A percentile compares a stretch with the other conserved stretches of the same genome.
Conservation (phyloP, 2,888 invertebrate species). For the Ferdinandea cuprea region DNA sequence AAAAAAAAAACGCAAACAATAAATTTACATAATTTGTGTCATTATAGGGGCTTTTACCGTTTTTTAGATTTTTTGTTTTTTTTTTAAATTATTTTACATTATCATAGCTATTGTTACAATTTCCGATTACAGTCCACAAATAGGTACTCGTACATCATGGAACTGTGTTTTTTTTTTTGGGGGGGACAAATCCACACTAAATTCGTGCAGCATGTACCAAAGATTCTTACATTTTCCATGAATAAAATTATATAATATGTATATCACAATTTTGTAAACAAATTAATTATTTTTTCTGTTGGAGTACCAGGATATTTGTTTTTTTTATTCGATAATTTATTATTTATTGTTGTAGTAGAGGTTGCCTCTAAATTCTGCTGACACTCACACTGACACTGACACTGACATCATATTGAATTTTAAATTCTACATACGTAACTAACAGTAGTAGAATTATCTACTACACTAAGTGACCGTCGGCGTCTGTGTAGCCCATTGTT, state of each 20-base stretch:
- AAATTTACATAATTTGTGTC: too few relatives aligned
- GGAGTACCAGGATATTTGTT: constrained; percentile 11
- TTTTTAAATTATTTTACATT: too few relatives aligned
- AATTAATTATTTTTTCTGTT: too few relatives aligned
- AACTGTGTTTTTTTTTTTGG: too few relatives aligned
- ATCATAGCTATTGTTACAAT: too few relatives aligned
- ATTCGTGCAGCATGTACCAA: background rate
- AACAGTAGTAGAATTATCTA: constrained; percentile 51
- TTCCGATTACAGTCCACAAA: too few relatives aligned
- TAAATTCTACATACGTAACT: constrained; percentile 4
- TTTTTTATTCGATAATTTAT: background rate
- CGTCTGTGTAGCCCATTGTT: constrained; percentile 82
- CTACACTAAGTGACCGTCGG: constrained; percentile 83
- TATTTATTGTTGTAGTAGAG: background rate
- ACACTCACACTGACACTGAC: too few relatives aligned
- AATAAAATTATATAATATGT: background rate
- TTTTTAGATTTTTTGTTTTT: too few relatives aligned
- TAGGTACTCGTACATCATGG: too few relatives aligned
- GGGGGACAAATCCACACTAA: background rate
- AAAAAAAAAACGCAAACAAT: too few relatives aligned
- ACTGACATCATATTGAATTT: constrained; percentile 1
- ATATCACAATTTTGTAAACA: constrained; percentile 15
- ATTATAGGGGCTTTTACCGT: too few relatives aligned
- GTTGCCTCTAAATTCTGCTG: background rate
- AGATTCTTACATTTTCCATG: background rate